A percentile compares a stretch with the other conserved stretches of the same genome.
phyloP scores from a whole-genome alignment of 2,888 invertebrate species.

The Dryocosmus kuriphilus region DNA sequence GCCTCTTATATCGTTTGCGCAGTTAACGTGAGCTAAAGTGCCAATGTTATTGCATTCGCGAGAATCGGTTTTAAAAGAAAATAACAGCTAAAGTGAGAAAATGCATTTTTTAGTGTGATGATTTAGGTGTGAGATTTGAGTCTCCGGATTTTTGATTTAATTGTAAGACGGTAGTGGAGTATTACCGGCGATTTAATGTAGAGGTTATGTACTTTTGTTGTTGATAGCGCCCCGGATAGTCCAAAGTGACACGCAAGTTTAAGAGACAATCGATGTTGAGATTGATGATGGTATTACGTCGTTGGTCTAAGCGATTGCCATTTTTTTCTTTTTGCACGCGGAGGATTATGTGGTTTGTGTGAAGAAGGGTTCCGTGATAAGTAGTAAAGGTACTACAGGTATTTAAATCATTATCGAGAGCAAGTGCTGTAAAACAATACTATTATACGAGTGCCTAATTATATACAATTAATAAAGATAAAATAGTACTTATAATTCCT shows the following conservation, averaged over 20 bases:
- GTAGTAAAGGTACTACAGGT: not conserved
- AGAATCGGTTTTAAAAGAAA: not conserved
- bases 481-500: not conserved
- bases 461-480: not conserved
- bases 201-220: not conserved
- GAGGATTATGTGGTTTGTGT: not conserved
- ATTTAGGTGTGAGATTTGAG: not conserved
- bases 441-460: not conserved
- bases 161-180: not conserved
- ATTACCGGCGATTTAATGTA: not conserved
- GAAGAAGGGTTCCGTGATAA: not conserved
- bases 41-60: not conserved
- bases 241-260: not conserved
- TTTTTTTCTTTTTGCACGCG: not conserved
- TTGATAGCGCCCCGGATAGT: not conserved
- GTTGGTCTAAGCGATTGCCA: not conserved
- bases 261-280: not conserved
- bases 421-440: not conserved
- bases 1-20: slow-evolving; percentile 14
- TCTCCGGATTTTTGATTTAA: not conserved
- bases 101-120: slow-evolving; percentile 10
- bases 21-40: slow-evolving; percentile 5
- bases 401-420: not conserved
- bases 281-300: not conserved
- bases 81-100: not conserved